phyloP scores from a whole-genome alignment of 2,113 vertebrate genomes.

The Grus americana region DNA sequence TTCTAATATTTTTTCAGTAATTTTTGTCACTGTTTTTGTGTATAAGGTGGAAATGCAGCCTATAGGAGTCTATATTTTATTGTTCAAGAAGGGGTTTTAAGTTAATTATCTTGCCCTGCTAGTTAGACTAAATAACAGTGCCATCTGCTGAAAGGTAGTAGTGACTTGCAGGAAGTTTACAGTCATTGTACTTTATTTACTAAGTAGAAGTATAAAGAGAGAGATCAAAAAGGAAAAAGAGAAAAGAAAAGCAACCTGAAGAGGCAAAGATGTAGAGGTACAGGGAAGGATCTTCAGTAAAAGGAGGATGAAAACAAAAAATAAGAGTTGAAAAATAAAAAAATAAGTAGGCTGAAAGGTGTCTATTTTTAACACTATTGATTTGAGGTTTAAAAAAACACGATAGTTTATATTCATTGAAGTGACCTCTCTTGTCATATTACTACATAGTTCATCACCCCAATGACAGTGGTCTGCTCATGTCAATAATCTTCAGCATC shows the following conservation, averaged over 20 bases:
- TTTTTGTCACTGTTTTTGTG: not conserved
- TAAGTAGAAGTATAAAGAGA: not conserved
- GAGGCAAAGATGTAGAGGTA: not conserved
- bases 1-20: not conserved
- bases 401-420: not conserved
- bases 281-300: not conserved
- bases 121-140: conserved; percentile 76
- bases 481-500: not conserved
- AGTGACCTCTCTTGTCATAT: not conserved
- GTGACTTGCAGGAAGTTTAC: conserved; percentile 42
- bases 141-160: conserved; percentile 73
- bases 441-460: not conserved
- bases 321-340: not conserved
- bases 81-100: not conserved
- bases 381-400: not conserved
- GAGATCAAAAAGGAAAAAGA: not conserved
- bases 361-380: not conserved
- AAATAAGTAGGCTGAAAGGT: not conserved
- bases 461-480: not conserved
- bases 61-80: not conserved
- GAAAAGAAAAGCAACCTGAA: not conserved
- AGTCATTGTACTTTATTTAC: not conserved
- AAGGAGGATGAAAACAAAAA: not conserved
- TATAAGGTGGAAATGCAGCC: conserved; percentile 8
- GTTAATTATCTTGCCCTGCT: conserved; percentile 50